A percentile compares a stretch with the other conserved stretches of the same genome.
These are phyloP conservation scores for Pachycephala philippinensis DNA, from an alignment of 2,113 vertebrate genomes.

Conservation along the genomic window DNA sequence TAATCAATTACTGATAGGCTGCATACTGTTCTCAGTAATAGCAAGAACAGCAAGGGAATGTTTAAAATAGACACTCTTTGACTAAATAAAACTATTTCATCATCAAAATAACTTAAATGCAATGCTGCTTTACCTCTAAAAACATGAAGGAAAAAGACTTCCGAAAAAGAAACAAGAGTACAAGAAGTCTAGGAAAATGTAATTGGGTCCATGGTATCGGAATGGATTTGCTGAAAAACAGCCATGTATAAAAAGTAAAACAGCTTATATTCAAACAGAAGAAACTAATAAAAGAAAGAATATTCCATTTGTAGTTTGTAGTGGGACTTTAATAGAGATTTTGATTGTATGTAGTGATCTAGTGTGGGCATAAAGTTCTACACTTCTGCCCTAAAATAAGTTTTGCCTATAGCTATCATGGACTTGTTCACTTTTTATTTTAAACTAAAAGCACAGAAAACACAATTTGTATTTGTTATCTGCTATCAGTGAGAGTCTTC, in stretches of 20 bases:
- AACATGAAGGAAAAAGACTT: neutral
- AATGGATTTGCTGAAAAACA: neutral
- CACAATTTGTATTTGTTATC: fast-evolving
- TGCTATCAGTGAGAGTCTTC: neutral
- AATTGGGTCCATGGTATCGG: fast-evolving
- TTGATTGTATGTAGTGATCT: neutral
- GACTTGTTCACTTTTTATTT: neutral
- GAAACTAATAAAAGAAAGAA: neutral
- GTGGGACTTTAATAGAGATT: neutral
- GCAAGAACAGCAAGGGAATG: neutral
- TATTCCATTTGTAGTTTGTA: neutral
- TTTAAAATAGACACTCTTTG: neutral
- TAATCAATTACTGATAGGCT: neutral
- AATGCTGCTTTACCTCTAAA: neutral
- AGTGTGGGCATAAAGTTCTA: neutral
- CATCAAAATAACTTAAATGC: neutral
- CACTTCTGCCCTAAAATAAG: neutral
- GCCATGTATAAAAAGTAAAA: neutral
- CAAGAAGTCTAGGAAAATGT: neutral
- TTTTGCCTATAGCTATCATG: neutral
- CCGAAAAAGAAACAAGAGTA: neutral
- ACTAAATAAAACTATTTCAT: neutral
- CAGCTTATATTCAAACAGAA: neutral
- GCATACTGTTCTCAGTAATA: neutral
- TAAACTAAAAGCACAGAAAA: neutral